Base-by-base conservation (phyloP, 2,888 invertebrate genomes). In the Metalampra italica region DNA sequence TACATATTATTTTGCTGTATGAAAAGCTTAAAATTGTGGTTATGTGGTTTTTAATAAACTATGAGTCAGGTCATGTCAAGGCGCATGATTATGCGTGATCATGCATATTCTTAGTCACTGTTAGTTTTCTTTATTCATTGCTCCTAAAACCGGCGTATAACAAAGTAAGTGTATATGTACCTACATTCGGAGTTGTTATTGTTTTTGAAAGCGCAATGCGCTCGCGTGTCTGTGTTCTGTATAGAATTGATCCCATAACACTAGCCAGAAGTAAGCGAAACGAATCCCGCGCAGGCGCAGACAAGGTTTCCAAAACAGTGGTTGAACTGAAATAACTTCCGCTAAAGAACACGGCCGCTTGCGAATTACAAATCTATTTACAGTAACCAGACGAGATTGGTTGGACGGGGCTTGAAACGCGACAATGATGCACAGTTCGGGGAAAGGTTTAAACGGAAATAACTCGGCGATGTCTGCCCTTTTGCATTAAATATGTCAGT, bases 251-350 rank as follows among this genome's bases (percentile, higher is more conserved):
- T 39, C 36, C 45, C 45, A 50, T 39, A 47, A 47, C 47, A 47
- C 37, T n/a, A 44, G 29, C 44, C 45, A 29, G 47, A 45, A 22
- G 38, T 42, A 47, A 47, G 47, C 44, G 47, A 41, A 42, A 22
- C 11, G 29, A 45, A 38, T 30, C 43, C 51, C 54, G 54, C 42
- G 54, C 45, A 45, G 46, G 30, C 44, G 50, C 22, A 22, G 22
- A 2, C 22, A 47, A 56, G 58, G 53, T 66, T 62, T 61, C 48
- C 57, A 56, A 64, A 65, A 67, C 64, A 63, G 44, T 50, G 49
- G 51, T 54, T 53, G 54, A 62, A 51, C 54, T 53, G 54, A 62
- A 68, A 68, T 70, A 59, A 64, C 60, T 58, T 52, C 51, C 46
- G 44, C 49, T 43, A 42, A 50, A 52, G 46, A 54, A 49, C 53